Percentiles rank a stretch among this genome's conserved stretches.
Evolutionary conservation across 2,113 vertebrate species (phyloP).

Genomic region (Myotis yumanensis): DNA sequence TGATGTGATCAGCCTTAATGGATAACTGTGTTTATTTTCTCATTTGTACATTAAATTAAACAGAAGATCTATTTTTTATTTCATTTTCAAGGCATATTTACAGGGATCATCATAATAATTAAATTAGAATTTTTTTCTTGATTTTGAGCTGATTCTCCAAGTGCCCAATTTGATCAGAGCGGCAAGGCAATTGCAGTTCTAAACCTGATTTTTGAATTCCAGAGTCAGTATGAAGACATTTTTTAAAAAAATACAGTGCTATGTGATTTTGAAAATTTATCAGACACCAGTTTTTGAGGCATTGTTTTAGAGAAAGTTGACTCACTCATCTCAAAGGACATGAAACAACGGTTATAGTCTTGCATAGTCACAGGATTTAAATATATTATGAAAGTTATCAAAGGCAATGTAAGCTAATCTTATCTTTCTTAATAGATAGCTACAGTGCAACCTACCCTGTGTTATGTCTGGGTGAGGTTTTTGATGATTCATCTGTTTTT

Average conservation of each 20-base stretch:
- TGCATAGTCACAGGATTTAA: not conserved
- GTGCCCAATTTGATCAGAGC: not conserved
- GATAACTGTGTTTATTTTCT: not conserved
- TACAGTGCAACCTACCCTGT: not conserved
- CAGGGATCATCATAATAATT: constrained; percentile 24
- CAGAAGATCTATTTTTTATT: not conserved
- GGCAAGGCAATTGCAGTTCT: not conserved
- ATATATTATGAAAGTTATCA: not conserved
- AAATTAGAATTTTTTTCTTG: constrained; percentile 15
- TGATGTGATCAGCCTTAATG: not conserved
- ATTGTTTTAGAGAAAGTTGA: not conserved
- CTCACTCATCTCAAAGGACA: not conserved
- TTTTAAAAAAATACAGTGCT: not conserved
- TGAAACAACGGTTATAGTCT: not conserved
- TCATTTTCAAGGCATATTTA: not conserved
- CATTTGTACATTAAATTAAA: constrained; percentile 25
- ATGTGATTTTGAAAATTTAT: not conserved
- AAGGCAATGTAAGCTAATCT: not conserved
- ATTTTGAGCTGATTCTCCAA: not conserved
- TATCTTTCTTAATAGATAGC: not conserved
- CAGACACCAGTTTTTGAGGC: not conserved
- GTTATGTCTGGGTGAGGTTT: not conserved
- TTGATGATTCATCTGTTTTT: not conserved
- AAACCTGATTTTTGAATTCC: not conserved
- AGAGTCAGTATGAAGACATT: not conserved